Conservation (phyloP, 2,888 invertebrate species). For the Chaitophorus viminalis region DNA sequence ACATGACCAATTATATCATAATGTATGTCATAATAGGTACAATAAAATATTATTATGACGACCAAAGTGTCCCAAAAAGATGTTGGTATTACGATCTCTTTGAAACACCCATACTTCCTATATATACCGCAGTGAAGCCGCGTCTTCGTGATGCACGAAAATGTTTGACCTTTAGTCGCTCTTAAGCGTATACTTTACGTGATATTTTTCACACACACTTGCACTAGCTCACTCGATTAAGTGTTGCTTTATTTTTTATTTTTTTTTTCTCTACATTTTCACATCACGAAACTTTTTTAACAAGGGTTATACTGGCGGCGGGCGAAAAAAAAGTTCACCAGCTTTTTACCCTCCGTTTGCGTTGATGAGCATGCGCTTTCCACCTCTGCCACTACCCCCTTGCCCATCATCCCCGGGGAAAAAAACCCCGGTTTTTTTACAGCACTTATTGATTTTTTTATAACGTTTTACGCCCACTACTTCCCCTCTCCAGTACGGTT, state of each 20-base stretch:
- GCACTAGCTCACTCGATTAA: conserved; percentile 29
- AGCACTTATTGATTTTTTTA: conserved; percentile 66
- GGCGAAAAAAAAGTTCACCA: conserved; percentile 50
- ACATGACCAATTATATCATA: no score
- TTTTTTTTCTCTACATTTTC: conserved; percentile 40
- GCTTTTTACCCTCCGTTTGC: conserved; percentile 61
- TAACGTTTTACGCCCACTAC: conserved; percentile 64
- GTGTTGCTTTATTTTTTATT: conserved; percentile 53
- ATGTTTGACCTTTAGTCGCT: conserved; percentile 45
- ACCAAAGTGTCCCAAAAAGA: no score
- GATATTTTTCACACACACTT: conserved; percentile 13
- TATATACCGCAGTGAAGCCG: neutral
- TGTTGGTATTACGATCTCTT: neutral
- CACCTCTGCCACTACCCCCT: conserved; percentile 58
- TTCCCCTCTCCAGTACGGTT: conserved; percentile 43
- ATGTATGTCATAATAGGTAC: neutral
- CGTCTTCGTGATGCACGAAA: conserved; percentile 6
- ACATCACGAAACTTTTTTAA: conserved; percentile 55
- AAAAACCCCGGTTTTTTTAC: conserved; percentile 64
- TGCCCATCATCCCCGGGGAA: conserved; percentile 56
- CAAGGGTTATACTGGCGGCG: conserved; percentile 45
- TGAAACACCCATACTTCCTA: neutral
- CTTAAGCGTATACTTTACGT: conserved; percentile 29
- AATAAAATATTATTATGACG: no score
- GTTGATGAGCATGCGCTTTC: conserved; percentile 64